A percentile compares a stretch with the other conserved stretches of the same genome.
Conservation (phyloP, 1,140 invertebrate genomes). For the Bemisia tabaci region DNA sequence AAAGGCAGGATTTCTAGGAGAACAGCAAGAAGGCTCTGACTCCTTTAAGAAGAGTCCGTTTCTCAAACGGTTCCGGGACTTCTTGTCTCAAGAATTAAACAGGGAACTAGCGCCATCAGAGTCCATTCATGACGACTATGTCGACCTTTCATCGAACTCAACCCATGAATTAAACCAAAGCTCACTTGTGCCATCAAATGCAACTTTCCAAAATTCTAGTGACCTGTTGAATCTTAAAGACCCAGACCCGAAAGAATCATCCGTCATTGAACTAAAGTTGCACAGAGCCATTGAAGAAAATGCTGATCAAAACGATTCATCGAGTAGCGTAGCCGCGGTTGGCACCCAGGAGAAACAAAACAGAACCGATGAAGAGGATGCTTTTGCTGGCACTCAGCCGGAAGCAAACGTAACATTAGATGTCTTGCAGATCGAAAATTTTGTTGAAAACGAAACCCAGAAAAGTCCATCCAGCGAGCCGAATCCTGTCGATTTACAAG, state of each 20-base stretch:
- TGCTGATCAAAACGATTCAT: no score
- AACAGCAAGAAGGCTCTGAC: background rate
- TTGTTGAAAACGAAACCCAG: background rate
- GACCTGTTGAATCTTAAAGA: no score
- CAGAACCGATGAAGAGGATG: no score
- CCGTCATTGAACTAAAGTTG: no score
- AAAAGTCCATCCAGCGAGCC: no score
- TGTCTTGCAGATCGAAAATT: no score
- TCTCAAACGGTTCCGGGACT: background rate
- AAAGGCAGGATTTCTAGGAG: background rate
- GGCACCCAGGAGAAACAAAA: background rate
- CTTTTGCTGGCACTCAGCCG: no score
- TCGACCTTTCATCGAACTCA: background rate
- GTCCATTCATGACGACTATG: background rate
- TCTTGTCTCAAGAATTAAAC: background rate
- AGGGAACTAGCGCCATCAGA: background rate
- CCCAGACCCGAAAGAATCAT: no score
- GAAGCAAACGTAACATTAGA: no score
- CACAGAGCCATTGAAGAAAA: no score
- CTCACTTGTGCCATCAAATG: background rate
- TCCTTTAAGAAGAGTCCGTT: background rate
- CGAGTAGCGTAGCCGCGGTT: no score
- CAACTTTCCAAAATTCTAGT: no score
- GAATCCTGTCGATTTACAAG: background rate
- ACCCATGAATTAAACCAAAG: background rate